Percentiles rank a stretch among this genome's conserved stretches.
Conservation (phyloP, 1,140 invertebrate genomes). For the Tetramorium alpestre region DNA sequence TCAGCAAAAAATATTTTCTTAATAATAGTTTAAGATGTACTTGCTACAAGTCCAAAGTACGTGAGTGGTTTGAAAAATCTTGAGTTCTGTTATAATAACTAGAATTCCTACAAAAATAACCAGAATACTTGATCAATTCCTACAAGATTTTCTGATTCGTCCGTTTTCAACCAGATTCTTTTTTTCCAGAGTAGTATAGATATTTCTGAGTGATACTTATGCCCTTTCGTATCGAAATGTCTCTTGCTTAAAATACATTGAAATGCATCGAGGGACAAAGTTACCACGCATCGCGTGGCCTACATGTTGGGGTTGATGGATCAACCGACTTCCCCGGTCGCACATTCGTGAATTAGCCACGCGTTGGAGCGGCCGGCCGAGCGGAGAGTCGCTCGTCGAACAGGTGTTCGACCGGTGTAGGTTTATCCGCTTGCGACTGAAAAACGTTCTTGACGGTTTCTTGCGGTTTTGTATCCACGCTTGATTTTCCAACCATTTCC, state of each 20-base stretch:
- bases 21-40: no score
- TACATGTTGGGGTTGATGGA: slow-evolving; percentile 7
- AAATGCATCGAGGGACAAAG: not conserved
- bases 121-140: no score
- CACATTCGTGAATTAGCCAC: slow-evolving; percentile 45
- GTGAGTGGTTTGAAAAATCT: no score
- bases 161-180: no score
- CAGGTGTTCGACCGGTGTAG: slow-evolving; percentile 60
- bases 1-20: no score
- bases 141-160: no score
- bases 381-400: slow-evolving; percentile 31
- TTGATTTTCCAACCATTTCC: slow-evolving; percentile 38
- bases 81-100: no score
- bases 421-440: slow-evolving; percentile 47
- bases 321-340: slow-evolving; percentile 6
- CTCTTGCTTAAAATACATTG: not conserved
- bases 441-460: slow-evolving; percentile 43
- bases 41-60: no score
- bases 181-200: no score
- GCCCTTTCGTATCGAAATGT: not conserved
- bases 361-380: not conserved
- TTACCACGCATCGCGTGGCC: not conserved
- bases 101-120: no score
- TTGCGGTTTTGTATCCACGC: slow-evolving; percentile 12
- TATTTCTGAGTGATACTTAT: not conserved